phyloP scores from a whole-genome alignment of 2,113 vertebrate genomes.

The Colius striatus region DNA sequence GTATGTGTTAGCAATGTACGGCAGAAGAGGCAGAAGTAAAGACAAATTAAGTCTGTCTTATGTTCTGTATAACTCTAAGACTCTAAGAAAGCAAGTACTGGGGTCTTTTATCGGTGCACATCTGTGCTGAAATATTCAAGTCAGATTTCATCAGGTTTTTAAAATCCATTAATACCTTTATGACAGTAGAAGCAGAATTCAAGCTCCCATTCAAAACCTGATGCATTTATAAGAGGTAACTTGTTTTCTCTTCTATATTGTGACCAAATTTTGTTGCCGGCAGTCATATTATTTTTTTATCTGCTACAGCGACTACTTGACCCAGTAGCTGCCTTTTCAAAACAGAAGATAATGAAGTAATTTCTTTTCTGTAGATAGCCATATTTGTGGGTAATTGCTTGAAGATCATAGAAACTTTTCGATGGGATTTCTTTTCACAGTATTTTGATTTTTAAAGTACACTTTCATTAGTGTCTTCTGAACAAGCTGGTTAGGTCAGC shows the following conservation, averaged over 20 bases:
- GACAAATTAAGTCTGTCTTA: background rate
- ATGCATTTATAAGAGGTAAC: background rate
- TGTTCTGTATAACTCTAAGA: background rate
- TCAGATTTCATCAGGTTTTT: rapidly evolving
- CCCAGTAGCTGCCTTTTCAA: background rate
- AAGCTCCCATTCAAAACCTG: background rate
- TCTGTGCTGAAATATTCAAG: background rate
- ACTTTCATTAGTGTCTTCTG: background rate
- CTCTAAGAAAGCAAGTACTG: background rate
- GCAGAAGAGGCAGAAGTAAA: background rate
- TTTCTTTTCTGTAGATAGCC: background rate
- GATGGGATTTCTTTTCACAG: background rate
- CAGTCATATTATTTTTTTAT: background rate
- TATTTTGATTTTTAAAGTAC: background rate
- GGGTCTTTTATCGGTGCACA: background rate
- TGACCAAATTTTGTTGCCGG: background rate
- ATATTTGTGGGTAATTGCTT: background rate
- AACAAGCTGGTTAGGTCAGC: background rate
- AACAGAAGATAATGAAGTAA: background rate
- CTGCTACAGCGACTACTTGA: background rate
- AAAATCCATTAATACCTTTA: background rate
- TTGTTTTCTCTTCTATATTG: background rate
- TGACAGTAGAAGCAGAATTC: background rate
- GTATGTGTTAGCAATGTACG: background rate
- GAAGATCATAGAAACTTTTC: background rate